Base-by-base conservation (phyloP, 2,888 invertebrate species). In the Auanema freiburgensis region DNA sequence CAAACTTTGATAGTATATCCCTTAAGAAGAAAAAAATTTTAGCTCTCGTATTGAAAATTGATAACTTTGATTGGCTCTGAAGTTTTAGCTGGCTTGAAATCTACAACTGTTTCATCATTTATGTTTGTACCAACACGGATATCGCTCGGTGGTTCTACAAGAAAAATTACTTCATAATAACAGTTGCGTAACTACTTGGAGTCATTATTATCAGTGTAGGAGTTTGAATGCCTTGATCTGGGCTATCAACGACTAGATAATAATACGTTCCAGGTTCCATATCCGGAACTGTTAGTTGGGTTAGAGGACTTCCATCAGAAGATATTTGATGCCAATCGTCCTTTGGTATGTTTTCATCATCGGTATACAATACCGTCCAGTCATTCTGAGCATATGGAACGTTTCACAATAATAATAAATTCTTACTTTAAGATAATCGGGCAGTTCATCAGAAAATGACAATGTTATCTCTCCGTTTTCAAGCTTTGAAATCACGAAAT, bases 121-220 rank as follows among this genome's bases (percentile, higher is more conserved):
- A 81, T 79, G 66, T 79, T 82, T 49, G 78, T 73, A 50, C 82
- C 81, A 24, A 82, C 74, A 1, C 77, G 75, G 33, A 79, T 70
- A 42, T 80, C 79, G 40, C 67, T 67, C 8, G 82, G 79, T n/a
- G 80, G 79, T 46, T 77, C 79, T 80, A 49, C 43, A 79, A 57
- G 3, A 18, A 43, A 43, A 43, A 16, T n/a, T n/a, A n/a, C n/a
- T n/a, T 33, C 33, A 33, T 33, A 33, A 5, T 33, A n/a, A n/a
- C n/a, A n/a, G n/a, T 33, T 42, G 8, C n/a, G 4, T 12, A 46
- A 69, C 67, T 57, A 80, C 80, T 80, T 42, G 82, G 81, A 18
- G 79, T 78, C 63, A 77, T 67, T 8, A 83, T 69, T n/a, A 76
- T 66, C 24, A 82, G 61, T 2, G 72, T 71, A 8, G 82, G 81